phyloP scores from a whole-genome alignment of 64 coral and sea anemone genomes.

The Actinia tenebrosa region DNA sequence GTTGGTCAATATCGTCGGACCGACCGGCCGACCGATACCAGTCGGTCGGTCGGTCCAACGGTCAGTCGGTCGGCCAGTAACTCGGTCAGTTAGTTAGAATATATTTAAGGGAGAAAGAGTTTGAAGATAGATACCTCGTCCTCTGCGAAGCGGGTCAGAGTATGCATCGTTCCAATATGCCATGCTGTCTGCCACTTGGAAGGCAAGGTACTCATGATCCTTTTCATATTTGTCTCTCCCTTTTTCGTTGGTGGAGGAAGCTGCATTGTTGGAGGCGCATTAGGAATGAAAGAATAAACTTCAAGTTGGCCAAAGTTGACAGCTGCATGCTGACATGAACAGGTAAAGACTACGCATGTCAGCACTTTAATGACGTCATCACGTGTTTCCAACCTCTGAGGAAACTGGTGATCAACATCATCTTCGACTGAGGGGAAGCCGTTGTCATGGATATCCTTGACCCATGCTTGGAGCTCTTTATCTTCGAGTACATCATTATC shows the following conservation, averaged over 20 bases:
- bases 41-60: no score
- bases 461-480: constrained; percentile 68
- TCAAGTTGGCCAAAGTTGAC: constrained; percentile 85
- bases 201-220: constrained; percentile 73
- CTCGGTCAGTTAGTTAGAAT: no score
- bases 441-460: constrained; percentile 69
- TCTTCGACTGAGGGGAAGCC: constrained; percentile 56
- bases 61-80: no score
- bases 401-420: constrained; percentile 72
- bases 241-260: constrained; percentile 73
- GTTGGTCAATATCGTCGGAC: no score
- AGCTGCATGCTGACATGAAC: constrained; percentile 78
- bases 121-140: constrained; percentile 39
- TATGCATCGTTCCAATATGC: constrained; percentile 79
- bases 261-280: constrained; percentile 68
- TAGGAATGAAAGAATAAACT: constrained; percentile 65
- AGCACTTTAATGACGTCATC: constrained; percentile 57
- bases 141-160: constrained; percentile 53
- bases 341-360: constrained; percentile 67
- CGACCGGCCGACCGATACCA: no score
- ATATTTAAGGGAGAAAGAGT: no score
- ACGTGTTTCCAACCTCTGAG: constrained; percentile 32
- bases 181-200: constrained; percentile 58
- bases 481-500: constrained; percentile 57
- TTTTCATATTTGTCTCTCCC: constrained; percentile 46